These are phyloP conservation scores for Epinephelus coioides DNA, from an alignment of 2,797 vertebrate genomes.

Conservation along the genomic window DNA sequence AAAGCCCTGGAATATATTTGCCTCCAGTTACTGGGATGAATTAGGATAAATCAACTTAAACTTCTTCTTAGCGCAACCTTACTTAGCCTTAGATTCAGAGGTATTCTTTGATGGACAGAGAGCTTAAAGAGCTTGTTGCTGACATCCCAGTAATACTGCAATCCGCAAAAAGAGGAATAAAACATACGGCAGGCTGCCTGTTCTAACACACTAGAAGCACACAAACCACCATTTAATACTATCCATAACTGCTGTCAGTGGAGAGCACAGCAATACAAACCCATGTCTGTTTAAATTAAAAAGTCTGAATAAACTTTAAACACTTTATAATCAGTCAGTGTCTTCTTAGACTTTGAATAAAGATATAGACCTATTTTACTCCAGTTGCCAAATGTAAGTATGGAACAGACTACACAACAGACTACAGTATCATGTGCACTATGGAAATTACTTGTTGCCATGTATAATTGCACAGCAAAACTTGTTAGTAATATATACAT, in stretches of 20 bases:
- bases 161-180: neutral
- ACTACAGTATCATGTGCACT: neutral
- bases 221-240: neutral
- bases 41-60: neutral
- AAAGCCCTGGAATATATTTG: no score
- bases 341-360: neutral
- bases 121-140: neutral
- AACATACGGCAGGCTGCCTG: neutral
- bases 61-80: no score
- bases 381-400: neutral
- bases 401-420: neutral
- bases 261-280: neutral
- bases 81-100: neutral
- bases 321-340: neutral
- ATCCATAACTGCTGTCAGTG: neutral
- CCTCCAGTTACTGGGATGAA: no score
- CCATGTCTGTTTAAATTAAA: neutral
- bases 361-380: neutral
- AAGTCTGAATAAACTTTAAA: neutral
- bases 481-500: constrained; percentile 10
- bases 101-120: neutral
- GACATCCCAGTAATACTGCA: constrained; percentile 2
- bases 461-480: neutral
- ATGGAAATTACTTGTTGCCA: neutral
- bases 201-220: neutral